phyloP scores from a whole-genome alignment of 2,888 invertebrate species.

The Chaitophorus viminalis region DNA sequence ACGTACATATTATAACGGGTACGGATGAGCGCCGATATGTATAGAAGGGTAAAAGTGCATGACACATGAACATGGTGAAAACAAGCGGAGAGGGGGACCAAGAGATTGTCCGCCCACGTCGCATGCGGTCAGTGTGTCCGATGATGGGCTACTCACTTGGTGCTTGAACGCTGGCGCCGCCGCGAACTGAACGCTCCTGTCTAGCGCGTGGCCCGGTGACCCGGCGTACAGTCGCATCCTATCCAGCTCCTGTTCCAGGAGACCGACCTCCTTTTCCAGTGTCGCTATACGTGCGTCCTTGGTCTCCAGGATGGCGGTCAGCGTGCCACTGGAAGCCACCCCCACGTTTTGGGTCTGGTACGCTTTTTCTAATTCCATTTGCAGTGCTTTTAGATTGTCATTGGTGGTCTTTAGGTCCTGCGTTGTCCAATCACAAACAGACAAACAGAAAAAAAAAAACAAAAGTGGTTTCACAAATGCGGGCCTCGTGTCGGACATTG shows the following conservation, averaged over 20 bases:
- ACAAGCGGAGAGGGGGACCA: constrained; percentile 44
- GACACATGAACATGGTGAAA: constrained; percentile 40
- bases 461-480: constrained; percentile 42
- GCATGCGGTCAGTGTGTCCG: constrained; percentile 38
- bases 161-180: constrained; percentile 56
- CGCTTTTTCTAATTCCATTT: constrained; percentile 81
- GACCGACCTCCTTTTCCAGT: constrained; percentile 84
- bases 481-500: background rate
- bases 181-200: constrained; percentile 50
- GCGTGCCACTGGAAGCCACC: constrained; percentile 69
- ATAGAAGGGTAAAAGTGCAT: constrained; percentile 37
- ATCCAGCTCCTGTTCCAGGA: constrained; percentile 82
- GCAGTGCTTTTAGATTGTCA: constrained; percentile 84
- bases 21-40: background rate
- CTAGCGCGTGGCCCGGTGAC: constrained; percentile 49
- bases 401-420: constrained; percentile 87
- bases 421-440: constrained; percentile 52
- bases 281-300: constrained; percentile 89
- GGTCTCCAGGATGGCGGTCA: constrained; percentile 83
- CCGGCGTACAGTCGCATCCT: constrained; percentile 70
- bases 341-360: constrained; percentile 72
- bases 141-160: constrained; percentile 48
- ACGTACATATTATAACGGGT: too few relatives aligned
- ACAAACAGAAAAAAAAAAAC: constrained; percentile 45
- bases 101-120: constrained; percentile 25